These are phyloP conservation scores for Struthidea cinerea DNA, from an alignment of 2,113 vertebrate genomes.

Conservation along the genomic window DNA sequence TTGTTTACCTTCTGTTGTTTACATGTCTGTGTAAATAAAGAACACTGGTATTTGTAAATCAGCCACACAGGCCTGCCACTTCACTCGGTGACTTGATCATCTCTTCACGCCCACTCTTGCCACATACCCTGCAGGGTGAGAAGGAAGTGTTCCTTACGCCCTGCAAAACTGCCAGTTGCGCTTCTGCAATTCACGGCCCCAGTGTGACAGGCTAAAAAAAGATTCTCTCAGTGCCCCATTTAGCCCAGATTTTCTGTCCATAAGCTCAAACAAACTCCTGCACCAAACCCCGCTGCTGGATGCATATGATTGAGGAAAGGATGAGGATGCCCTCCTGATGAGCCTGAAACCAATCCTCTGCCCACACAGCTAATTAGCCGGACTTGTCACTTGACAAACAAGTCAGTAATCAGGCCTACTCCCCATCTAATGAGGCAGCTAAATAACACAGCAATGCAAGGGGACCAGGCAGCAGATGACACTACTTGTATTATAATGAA, in stretches of 20 bases:
- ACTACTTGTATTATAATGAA: not conserved
- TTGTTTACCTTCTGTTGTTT: constrained; percentile 68
- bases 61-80: not conserved
- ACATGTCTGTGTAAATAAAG: constrained; percentile 67
- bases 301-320: not conserved
- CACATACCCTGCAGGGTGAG: not conserved
- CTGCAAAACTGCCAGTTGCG: not conserved
- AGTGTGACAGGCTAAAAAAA: not conserved
- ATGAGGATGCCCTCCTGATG: not conserved
- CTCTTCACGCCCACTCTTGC: not conserved
- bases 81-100: not conserved
- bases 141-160: not conserved
- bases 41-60: constrained; percentile 56
- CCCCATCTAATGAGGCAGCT: not conserved
- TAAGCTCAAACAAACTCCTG: not conserved
- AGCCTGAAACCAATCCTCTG: not conserved
- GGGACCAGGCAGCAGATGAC: not conserved
- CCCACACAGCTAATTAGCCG: not conserved
- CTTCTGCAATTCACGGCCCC: not conserved
- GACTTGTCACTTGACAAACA: not conserved
- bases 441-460: not conserved
- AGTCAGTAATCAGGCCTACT: not conserved
- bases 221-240: not conserved
- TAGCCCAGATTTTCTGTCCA: not conserved
- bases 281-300: fast-evolving